A percentile compares a stretch with the other conserved stretches of the same genome.
These are phyloP conservation scores for Chrysopilus asiliformis DNA, from an alignment of 2,888 invertebrate genomes.

Conservation along the genomic window DNA sequence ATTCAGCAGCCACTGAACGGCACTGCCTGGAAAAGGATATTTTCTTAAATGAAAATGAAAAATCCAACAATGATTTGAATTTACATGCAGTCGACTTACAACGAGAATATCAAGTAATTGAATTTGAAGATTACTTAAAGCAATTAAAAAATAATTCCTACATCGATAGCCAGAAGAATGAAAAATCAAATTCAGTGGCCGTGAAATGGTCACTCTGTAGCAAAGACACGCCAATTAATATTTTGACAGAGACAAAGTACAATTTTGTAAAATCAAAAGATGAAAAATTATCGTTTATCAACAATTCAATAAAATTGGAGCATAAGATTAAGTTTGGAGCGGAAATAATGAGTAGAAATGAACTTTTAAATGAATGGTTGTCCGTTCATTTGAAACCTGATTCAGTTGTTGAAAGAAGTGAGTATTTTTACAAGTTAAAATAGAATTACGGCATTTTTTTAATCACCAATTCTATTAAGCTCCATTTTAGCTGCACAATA, in stretches of 20 bases:
- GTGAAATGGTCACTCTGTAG: not conserved
- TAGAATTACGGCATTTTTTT: not conserved
- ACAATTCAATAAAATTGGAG: slow-evolving; percentile 19
- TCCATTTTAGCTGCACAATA: no score
- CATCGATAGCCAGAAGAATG: not conserved
- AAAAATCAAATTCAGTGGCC: not conserved
- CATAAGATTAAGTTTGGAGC: slow-evolving; percentile 19
- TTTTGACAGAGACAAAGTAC: not conserved
- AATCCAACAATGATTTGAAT: not conserved
- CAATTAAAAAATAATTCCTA: not conserved
- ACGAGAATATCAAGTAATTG: not conserved
- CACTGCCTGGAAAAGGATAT: not conserved
- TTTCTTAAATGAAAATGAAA: not conserved
- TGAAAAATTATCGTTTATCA: slow-evolving; percentile 1
- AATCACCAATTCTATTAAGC: not conserved
- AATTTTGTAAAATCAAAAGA: not conserved
- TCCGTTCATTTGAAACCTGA: slow-evolving; percentile 12
- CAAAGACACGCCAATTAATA: not conserved
- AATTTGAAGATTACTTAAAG: not conserved
- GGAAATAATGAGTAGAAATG: slow-evolving; percentile 16
- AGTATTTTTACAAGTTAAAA: not conserved
- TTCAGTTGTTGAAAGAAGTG: slow-evolving; percentile 17
- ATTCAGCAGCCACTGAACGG: not conserved
- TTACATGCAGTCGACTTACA: not conserved
- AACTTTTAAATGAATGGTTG: slow-evolving; percentile 19